phyloP scores from a whole-genome alignment of 2,888 invertebrate genomes.

The Limnephilus marmoratus region DNA sequence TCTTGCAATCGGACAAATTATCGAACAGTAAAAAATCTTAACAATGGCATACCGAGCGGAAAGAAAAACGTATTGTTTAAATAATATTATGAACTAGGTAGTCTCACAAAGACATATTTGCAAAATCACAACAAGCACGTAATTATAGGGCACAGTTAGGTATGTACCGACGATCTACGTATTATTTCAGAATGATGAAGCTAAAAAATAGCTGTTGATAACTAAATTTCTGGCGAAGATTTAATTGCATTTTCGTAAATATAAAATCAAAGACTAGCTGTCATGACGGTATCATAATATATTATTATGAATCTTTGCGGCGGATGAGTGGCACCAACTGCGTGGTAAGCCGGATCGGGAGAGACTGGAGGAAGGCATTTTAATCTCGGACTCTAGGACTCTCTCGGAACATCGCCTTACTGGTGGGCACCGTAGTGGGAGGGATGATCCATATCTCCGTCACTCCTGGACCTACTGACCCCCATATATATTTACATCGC shows the following conservation, averaged over 20 bases:
- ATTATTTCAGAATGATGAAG: neutral
- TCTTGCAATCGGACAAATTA: neutral
- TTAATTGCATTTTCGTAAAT: neutral
- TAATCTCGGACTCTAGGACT: too few species aligned
- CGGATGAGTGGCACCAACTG: too few species aligned
- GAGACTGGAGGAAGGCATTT: too few species aligned
- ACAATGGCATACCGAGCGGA: neutral
- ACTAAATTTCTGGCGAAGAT: neutral
- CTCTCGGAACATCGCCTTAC: too few species aligned
- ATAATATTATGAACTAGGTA: neutral
- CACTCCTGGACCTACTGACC: too few species aligned
- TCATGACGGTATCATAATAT: too few species aligned
- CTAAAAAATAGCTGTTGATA: neutral
- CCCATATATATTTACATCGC: too few species aligned
- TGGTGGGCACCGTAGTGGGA: too few species aligned
- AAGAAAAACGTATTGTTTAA: neutral
- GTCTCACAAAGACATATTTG: neutral
- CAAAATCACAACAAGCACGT: neutral
- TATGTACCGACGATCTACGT: neutral
- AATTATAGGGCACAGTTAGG: neutral
- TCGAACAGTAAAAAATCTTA: neutral
- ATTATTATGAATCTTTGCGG: too few species aligned
- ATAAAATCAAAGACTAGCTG: too few species aligned
- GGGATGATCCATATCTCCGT: too few species aligned
- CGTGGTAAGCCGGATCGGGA: too few species aligned